phyloP scores from a whole-genome alignment of 2,113 vertebrate genomes.

The Macquaria ambigua region DNA sequence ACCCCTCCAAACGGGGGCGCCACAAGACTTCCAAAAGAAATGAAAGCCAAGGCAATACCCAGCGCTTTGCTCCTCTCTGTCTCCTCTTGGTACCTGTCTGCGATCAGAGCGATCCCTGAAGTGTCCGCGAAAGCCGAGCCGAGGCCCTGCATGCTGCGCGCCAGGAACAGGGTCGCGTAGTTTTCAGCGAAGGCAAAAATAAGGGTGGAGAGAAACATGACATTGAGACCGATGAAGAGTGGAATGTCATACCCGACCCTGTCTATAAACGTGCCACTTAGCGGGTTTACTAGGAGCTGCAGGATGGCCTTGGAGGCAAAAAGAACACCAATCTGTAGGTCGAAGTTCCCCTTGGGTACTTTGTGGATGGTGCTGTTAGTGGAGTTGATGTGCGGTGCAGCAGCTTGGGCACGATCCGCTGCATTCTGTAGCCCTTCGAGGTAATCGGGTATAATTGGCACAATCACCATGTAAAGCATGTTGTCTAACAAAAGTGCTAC shows the following conservation, averaged over 20 bases:
- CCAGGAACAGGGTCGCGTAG: slow-evolving; percentile 92
- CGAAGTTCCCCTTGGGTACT: slow-evolving; percentile 87
- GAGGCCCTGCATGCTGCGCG: slow-evolving; percentile 95
- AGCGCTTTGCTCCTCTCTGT: slow-evolving; percentile 91
- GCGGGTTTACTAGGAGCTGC: slow-evolving; percentile 94
- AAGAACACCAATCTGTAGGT: slow-evolving; percentile 95
- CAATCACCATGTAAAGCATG: slow-evolving; percentile 99
- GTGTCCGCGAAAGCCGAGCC: slow-evolving; percentile 98
- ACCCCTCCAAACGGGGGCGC: slow-evolving; percentile 96
- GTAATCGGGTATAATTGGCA: slow-evolving; percentile 96
- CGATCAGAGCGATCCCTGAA: slow-evolving; percentile 95
- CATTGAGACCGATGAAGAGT: slow-evolving; percentile 92
- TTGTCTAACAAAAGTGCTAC: slow-evolving; percentile 95
- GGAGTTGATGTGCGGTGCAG: slow-evolving; percentile 65
- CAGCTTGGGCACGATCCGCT: slow-evolving; percentile 62
- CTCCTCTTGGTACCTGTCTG: slow-evolving; percentile 93
- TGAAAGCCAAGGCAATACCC: slow-evolving; percentile 97
- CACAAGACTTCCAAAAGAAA: slow-evolving; percentile 96
- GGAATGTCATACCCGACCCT: slow-evolving; percentile 95
- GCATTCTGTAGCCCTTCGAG: slow-evolving; percentile 84
- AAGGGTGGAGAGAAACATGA: slow-evolving; percentile 95
- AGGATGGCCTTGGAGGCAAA: slow-evolving; percentile 98
- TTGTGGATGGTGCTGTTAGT: slow-evolving; percentile 73
- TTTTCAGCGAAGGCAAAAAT: slow-evolving; percentile 94
- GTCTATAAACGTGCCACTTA: slow-evolving; percentile 97